Base-by-base conservation (phyloP, 1,140 invertebrate genomes). In the Bombus superbus region DNA sequence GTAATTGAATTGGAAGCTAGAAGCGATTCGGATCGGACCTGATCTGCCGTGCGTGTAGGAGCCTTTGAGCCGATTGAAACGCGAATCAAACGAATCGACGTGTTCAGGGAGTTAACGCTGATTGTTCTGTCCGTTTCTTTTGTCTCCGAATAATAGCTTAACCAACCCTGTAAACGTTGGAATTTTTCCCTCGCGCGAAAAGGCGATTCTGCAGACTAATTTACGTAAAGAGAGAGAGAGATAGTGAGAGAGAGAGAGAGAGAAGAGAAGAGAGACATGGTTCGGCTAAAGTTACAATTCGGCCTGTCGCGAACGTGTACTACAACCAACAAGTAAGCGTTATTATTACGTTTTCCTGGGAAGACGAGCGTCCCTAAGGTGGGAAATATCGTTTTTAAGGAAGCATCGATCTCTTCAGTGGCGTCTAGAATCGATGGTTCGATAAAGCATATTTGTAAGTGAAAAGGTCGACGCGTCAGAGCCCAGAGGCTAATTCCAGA, bases 401-500 rank as follows among this genome's bases (percentile, higher is more conserved):
- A 15, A 53, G 40, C 44, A 69, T 68, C 59, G 78, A 69, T 69
- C 35, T 15, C 32, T 40, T 3, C 13, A 4, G 0, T 0, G 18
- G 35, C 0, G 47, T 32, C 13, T 35, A 28, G n/a, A 69, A 42
- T 81, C 57, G 59, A 66, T 68, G 18, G 35, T 32, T 79, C 76
- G 53, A 80, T 64, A 72, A 80, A 44, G 10, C 72, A 66, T 83
- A 13, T 47, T 62, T 25, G 25, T 8, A 35, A 38, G 35, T 3
- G 6, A 18, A 15, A 66, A n/a, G 71, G 40, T 62, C 40, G 53
- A n/a, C 62, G 59, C 75, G 35, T 64, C 40, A 28, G 35, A 32
- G 47, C 72, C n/a, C 59, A 44, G 53, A 69, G 66, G 83, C 53
- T 75, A 80, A 80, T 35, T 44, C 57, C 64, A 85, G 80, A 81